These are phyloP conservation scores for Tachuris rubrigastra DNA, from an alignment of 2,113 vertebrate species.

Conservation along the genomic window DNA sequence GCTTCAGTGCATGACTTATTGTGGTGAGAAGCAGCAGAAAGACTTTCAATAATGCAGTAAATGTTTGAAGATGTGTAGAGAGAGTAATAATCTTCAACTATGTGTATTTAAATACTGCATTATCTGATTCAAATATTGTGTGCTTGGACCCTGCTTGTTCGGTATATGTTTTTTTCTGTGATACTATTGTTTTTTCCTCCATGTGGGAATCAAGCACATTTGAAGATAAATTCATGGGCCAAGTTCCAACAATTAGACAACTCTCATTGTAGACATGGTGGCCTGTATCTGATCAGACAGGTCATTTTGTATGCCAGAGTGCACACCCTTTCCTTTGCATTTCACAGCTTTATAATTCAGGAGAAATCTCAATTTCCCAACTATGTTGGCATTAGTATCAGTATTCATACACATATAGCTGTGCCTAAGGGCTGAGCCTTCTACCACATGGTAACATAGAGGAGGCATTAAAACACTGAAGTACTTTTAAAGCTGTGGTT, in stretches of 20 bases:
- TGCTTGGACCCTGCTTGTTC: accelerated
- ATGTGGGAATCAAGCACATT: background rate
- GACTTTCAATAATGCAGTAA: too few species aligned
- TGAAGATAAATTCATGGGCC: background rate
- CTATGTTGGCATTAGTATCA: background rate
- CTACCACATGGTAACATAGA: background rate
- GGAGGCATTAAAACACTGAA: background rate
- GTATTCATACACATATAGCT: background rate
- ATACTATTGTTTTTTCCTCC: background rate
- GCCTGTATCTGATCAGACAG: background rate
- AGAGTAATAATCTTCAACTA: background rate
- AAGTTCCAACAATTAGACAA: background rate
- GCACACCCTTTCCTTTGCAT: background rate
- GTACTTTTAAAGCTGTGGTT: background rate
- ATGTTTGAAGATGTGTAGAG: background rate
- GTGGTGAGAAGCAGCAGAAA: too few species aligned
- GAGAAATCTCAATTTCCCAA: background rate
- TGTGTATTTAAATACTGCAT: background rate
- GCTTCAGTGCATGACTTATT: too few species aligned
- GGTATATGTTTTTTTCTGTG: background rate
- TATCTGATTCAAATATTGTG: background rate
- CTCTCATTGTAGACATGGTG: background rate
- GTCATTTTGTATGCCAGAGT: background rate
- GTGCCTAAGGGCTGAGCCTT: background rate
- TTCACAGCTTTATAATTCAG: background rate